A percentile compares a stretch with the other conserved stretches of the same genome.
Evolutionary conservation across 2,113 vertebrate species (phyloP).

Genomic region (Addax nasomaculatus): DNA sequence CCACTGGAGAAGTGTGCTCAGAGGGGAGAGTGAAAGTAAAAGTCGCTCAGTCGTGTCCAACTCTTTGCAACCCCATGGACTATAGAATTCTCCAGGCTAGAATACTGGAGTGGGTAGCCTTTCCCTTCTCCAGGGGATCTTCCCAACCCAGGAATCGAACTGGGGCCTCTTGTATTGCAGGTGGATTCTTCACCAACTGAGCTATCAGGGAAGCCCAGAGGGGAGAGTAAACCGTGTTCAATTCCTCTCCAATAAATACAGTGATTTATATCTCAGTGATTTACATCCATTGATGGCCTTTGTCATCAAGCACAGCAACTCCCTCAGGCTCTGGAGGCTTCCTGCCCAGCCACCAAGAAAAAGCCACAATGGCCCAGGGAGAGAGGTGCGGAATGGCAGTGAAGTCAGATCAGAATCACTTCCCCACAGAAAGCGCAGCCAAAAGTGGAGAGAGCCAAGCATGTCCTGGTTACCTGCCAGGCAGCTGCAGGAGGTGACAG

Average conservation of each 20-base stretch:
- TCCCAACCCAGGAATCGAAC: background rate
- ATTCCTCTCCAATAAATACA: background rate
- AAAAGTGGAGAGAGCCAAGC: background rate
- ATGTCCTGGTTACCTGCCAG: conserved; percentile 27
- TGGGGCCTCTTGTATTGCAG: background rate
- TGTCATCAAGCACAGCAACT: conserved; percentile 6
- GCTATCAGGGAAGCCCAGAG: background rate
- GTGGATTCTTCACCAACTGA: background rate
- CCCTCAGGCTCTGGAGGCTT: conserved; percentile 34
- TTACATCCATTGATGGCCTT: background rate
- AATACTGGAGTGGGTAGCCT: background rate
- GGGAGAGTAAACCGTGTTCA: background rate
- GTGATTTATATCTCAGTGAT: background rate
- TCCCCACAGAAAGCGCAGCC: background rate
- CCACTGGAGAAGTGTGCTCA: background rate
- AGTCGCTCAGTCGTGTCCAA: rapidly evolving
- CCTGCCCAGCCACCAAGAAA: conserved; percentile 37
- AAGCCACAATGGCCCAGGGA: conserved; percentile 38
- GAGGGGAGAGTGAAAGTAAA: background rate
- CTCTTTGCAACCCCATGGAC: background rate
- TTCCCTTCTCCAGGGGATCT: background rate
- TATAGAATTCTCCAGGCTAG: background rate
- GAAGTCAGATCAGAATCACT: conserved; percentile 16
- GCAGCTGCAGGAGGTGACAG: conserved; percentile 14
- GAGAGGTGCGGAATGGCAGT: background rate